phyloP scores from a whole-genome alignment of 2,113 vertebrate species.

The Centropus bengalensis region DNA sequence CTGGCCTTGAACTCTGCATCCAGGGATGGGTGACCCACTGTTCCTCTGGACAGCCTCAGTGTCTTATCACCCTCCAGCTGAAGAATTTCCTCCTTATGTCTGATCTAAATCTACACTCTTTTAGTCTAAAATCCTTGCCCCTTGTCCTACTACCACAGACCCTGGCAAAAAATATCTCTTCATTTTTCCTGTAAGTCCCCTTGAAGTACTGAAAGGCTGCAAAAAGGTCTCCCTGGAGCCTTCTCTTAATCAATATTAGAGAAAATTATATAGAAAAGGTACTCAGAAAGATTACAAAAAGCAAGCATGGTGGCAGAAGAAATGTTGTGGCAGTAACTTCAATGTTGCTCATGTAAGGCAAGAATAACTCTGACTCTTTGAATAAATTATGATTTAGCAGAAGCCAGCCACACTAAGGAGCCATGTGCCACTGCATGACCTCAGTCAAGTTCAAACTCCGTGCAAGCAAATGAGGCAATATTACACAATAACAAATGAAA shows the following conservation, averaged over 20 bases:
- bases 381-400: neutral
- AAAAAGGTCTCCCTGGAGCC: neutral
- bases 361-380: neutral
- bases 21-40: neutral
- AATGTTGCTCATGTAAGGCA: neutral
- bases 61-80: rapidly evolving
- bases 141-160: neutral
- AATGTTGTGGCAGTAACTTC: neutral
- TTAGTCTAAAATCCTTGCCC: neutral
- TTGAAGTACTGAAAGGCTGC: neutral
- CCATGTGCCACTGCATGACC: neutral
- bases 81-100: neutral
- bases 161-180: neutral
- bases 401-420: neutral
- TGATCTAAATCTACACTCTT: neutral
- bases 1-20: neutral
- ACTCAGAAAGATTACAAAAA: neutral
- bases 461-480: constrained; percentile 30
- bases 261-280: neutral
- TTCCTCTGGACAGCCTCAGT: neutral
- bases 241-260: neutral
- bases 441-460: neutral
- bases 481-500: neutral
- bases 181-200: neutral
- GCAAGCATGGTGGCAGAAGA: neutral